Evolutionary conservation across 1,140 invertebrate species (phyloP).

Genomic region (Monomorium pharaonis): DNA sequence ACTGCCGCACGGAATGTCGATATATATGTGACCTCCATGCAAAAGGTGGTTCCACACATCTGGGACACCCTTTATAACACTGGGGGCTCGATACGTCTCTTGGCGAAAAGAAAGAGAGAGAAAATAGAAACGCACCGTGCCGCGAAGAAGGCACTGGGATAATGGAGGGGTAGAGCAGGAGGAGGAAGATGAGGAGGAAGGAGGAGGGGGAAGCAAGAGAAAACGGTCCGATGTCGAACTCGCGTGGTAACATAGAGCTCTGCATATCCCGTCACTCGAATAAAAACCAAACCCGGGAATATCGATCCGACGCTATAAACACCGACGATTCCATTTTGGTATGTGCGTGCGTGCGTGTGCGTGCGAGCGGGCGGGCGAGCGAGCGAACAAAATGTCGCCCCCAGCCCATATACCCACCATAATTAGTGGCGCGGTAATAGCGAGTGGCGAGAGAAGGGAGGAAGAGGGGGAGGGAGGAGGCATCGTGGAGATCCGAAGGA

Average conservation of each 20-base stretch:
- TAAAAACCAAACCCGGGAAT: conserved; percentile 49
- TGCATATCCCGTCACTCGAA: conserved; percentile 12
- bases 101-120: background rate
- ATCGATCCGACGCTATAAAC: conserved; percentile 68
- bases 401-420: conserved; percentile 77
- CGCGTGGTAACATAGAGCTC: conserved; percentile 62
- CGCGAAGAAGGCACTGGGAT: background rate
- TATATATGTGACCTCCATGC: background rate
- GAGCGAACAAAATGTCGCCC: conserved; percentile 84
- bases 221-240: background rate
- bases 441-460: conserved; percentile 37
- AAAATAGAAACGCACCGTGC: background rate
- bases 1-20: background rate
- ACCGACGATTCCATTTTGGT: conserved; percentile 77
- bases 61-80: background rate
- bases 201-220: background rate
- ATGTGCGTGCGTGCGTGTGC: conserved; percentile 53
- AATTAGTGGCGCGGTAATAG: conserved; percentile 77
- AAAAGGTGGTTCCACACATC: background rate
- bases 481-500: conserved; percentile 9
- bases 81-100: background rate
- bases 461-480: conserved; percentile 49
- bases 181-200: background rate
- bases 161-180: too few relatives aligned
- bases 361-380: conserved; percentile 50